Base-by-base conservation (phyloP, 2,113 vertebrate genomes). In the Apodemus speciosus region DNA sequence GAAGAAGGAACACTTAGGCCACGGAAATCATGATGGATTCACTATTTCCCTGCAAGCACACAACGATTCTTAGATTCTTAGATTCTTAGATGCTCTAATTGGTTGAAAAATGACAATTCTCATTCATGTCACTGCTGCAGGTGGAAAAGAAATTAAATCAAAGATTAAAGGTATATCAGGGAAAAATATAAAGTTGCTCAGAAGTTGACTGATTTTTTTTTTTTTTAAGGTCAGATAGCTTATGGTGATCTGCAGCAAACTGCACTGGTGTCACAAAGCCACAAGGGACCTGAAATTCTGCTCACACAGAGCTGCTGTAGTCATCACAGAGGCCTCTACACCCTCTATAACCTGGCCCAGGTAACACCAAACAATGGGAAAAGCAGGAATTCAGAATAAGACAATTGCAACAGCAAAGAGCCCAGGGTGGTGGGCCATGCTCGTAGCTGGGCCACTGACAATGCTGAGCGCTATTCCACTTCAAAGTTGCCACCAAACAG, bases 1-100 rank as follows among this genome's bases (percentile, higher is more conserved):
- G 96, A 90, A 90, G 51, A 92, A 84, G 56, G 90, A 11, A 92
- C 23, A 86, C 64, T 97, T 87, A 95, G 79, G 89, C 27, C 75
- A 94, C 1, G 79, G 75, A 94, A 89, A 71, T 85, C 53, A 87
- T 86, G 81, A 77, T 7, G 86, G 2, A 92, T 66, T 90, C 64
- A 91, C 11, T 89, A 21, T 58, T 90, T 84, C 46, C 46, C 77
- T 88, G 9, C 23, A 95, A 90, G 43, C 64, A 89, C 14, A 77
- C 21, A 76, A 92, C 92, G 38, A 89, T 60, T 95, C 62, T 64
- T 76, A 75, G 56, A 84, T 83, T n/a, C n/a, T n/a, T n/a, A n/a
- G 38, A 89, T 60, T 95, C 62, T 64, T 76, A 75, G 56, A 84
- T 83, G 62, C 14, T 92, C 83, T 85, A 66, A 7, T 66, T 83